A percentile compares a stretch with the other conserved stretches of the same genome.
Evolutionary conservation across 2,113 vertebrate genomes (phyloP).

Genomic region (Hippocampus guttulatus): DNA sequence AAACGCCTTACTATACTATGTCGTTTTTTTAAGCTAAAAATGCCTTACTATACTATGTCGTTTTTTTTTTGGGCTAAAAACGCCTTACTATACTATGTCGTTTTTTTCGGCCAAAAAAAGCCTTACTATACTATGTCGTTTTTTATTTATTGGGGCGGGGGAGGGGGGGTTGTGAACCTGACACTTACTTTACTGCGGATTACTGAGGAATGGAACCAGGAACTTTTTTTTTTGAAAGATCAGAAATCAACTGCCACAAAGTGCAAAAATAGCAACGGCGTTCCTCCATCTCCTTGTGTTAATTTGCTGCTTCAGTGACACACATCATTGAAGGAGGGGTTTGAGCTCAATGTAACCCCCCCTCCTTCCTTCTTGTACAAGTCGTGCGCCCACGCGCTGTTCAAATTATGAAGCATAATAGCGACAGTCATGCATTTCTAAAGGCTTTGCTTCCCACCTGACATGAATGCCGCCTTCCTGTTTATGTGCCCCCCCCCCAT

Average conservation of each 20-base stretch:
- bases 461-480: slow-evolving; percentile 30
- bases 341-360: slow-evolving; percentile 44
- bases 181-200: no score
- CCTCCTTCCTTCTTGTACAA: slow-evolving; percentile 48
- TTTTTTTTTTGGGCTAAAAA: no score
- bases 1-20: no score
- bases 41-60: no score
- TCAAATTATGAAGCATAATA: slow-evolving; percentile 73
- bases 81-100: no score
- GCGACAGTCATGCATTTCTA: slow-evolving; percentile 60
- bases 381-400: slow-evolving; percentile 58
- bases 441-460: slow-evolving; percentile 48
- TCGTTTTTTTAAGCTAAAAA: no score
- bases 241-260: background rate
- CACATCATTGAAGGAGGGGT: slow-evolving; percentile 69
- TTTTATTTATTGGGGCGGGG: no score
- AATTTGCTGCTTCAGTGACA: slow-evolving; percentile 83
- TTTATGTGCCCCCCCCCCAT: slow-evolving; percentile 11
- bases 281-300: slow-evolving; percentile 70
- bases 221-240: background rate
- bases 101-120: no score
- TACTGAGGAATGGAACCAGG: no score
- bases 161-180: no score
- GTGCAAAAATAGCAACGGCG: slow-evolving; percentile 45
- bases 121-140: no score